Percentiles rank a stretch among this genome's conserved stretches.
These are phyloP conservation scores for Furnarius figulus DNA, from an alignment of 2,113 vertebrate genomes.

Conservation along the genomic window DNA sequence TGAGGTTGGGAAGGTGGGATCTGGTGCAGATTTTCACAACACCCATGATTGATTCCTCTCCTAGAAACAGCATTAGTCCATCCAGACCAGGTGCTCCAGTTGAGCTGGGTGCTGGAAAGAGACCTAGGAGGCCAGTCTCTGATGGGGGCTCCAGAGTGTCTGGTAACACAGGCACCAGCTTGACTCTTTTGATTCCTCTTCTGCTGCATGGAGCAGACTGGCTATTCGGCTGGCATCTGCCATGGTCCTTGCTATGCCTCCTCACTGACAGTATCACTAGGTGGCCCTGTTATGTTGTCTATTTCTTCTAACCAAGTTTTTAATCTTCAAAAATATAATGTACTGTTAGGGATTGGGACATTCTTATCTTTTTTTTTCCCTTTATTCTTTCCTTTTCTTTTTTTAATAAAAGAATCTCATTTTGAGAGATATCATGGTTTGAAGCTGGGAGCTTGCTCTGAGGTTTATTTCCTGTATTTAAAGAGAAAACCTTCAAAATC, in stretches of 20 bases:
- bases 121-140: neutral
- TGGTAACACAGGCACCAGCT: accelerated
- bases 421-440: neutral
- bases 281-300: neutral
- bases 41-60: neutral
- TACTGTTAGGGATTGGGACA: neutral
- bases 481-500: neutral
- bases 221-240: neutral
- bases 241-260: neutral
- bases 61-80: neutral
- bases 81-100: neutral
- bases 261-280: neutral
- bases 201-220: neutral
- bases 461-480: neutral
- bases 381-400: neutral
- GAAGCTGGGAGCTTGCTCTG: neutral
- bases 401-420: neutral
- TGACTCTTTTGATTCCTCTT: neutral
- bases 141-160: neutral
- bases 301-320: neutral
- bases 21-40: neutral
- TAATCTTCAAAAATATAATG: neutral
- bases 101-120: neutral
- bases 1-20: neutral
- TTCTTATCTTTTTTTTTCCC: accelerated